Evolutionary conservation across 2,888 invertebrate genomes (phyloP).

Genomic region (Amorpha juglandis): DNA sequence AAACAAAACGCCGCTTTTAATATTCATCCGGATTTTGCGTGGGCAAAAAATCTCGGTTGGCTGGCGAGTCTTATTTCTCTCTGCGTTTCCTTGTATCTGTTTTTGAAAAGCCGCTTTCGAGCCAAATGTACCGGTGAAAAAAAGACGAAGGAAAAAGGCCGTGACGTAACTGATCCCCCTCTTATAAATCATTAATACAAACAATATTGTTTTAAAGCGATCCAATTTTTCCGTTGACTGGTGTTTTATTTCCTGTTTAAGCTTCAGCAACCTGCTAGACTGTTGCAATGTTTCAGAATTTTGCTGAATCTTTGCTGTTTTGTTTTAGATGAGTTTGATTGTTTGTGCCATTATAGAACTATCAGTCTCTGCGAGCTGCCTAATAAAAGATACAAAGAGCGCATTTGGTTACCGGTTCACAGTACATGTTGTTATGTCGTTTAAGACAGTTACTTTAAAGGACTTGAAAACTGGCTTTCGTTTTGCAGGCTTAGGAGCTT

Average conservation of each 20-base stretch:
- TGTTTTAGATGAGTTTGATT: neutral
- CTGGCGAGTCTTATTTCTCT: conserved; percentile 59
- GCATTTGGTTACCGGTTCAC: neutral
- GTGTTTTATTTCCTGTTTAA: neutral
- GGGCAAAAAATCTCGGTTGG: conserved; percentile 51
- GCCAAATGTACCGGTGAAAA: conserved; percentile 49
- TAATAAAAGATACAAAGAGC: neutral
- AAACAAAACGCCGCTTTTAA: conserved; percentile 60
- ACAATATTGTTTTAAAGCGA: conserved; percentile 48
- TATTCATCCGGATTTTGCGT: conserved; percentile 58
- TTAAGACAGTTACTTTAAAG: neutral
- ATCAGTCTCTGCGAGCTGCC: neutral
- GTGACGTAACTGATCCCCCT: conserved; percentile 47
- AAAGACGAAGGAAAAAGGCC: conserved; percentile 45
- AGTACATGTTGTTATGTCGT: neutral
- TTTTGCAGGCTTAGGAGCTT: too few species aligned
- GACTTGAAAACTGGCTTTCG: too few species aligned
- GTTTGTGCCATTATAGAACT: neutral
- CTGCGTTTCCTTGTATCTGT: conserved; percentile 58
- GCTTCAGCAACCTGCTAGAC: too few species aligned
- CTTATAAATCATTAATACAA: conserved; percentile 61
- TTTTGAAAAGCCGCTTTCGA: conserved; percentile 59
- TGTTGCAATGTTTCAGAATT: neutral
- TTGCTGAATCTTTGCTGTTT: neutral
- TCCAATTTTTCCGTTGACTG: conserved; percentile 32